A percentile compares a stretch with the other conserved stretches of the same genome.
These are phyloP conservation scores for Kuschelorhynchus macadamiae DNA, from an alignment of 2,888 invertebrate genomes.

Conservation along the genomic window DNA sequence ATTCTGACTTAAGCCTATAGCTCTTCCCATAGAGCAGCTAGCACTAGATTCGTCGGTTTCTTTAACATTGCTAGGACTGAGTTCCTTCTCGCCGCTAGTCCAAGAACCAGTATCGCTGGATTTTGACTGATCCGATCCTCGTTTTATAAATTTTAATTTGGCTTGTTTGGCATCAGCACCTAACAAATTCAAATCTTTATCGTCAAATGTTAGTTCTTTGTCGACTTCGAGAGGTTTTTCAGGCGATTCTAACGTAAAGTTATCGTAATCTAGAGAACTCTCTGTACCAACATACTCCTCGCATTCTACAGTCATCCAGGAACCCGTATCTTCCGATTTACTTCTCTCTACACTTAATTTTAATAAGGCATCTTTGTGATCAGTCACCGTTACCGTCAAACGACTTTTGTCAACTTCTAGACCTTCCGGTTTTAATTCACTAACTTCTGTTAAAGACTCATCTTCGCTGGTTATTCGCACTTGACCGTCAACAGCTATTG, in stretches of 20 bases:
- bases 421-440: slow-evolving; percentile 71
- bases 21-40: slow-evolving; percentile 84
- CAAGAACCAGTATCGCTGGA: slow-evolving; percentile 85
- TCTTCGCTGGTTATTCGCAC: slow-evolving; percentile 75
- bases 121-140: slow-evolving; percentile 81
- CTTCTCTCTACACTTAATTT: slow-evolving; percentile 70
- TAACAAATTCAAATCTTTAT: slow-evolving; percentile 56
- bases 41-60: slow-evolving; percentile 83
- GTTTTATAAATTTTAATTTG: slow-evolving; percentile 73
- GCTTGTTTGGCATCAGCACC: slow-evolving; percentile 70
- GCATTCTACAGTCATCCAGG: slow-evolving; percentile 78
- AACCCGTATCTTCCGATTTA: slow-evolving; percentile 78
- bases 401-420: slow-evolving; percentile 67
- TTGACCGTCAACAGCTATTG: slow-evolving; percentile 70
- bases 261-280: slow-evolving; percentile 74
- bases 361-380: slow-evolving; percentile 71
- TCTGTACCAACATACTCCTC: slow-evolving; percentile 78
- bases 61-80: slow-evolving; percentile 75
- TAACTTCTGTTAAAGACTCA: slow-evolving; percentile 78
- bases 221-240: slow-evolving; percentile 57
- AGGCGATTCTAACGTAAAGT: slow-evolving; percentile 61
- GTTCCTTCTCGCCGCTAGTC: slow-evolving; percentile 84
- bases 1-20: slow-evolving; percentile 84
- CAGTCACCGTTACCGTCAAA: slow-evolving; percentile 68
- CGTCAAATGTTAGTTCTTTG: slow-evolving; percentile 41